Base-by-base conservation (phyloP, 2,888 invertebrate genomes). In the Siphlonurus alternatus region DNA sequence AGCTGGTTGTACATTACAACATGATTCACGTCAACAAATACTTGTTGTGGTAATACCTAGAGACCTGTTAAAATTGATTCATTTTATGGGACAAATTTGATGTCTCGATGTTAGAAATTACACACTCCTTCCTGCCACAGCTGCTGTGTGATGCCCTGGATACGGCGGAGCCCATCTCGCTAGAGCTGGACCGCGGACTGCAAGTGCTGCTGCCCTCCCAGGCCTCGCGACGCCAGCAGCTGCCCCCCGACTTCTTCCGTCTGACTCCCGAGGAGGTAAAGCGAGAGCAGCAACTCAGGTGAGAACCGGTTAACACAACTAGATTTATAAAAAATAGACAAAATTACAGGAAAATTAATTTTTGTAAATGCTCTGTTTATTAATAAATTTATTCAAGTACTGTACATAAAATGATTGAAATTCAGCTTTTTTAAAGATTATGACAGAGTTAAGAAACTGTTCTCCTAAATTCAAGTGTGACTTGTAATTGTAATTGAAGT, bases 221-320 rank as follows among this genome's bases (percentile, higher is more conserved):
- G 73, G 88, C 87, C 0, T 81, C 83, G 0, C 75, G 77, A 61
- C 80, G 82, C 67, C 77, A 84, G 23, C 84, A 87, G 66, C 77
- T 97, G 18, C 94, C 96, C 0, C 76, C 83, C 0, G 90, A 89
- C 1, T 97, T 97, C 78, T 98, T 88, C 74, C 83, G 85, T 1
- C 76, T 94, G 20, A 80, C 87, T 0, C 79, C 87, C 0, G 92
- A 91, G 66, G 97, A 97, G 72, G 72, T 97, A 15, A 91, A 90
- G 73, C 80, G 81, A 67, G 94, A 94, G 75, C 88, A 88, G 68
- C 85, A 86, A 70, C 71, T 84, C n/a, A 82, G 82, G 88, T 86
- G 75, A 68, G 60, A 25, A 38, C 59, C 71, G 66, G 25, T 22
- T 61, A 53, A 53, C 24, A 22, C n/a, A 65, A 23, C 56, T 65